These are phyloP conservation scores for pig (Sus scrofa) DNA, from an alignment of 2,113 vertebrate genomes.

Conservation along the genomic window T2T-Sscrofa CM000828.6:31224001-31224500, in stretches of 20 bases:
- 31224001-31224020: slow-evolving; percentile 69
- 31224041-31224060: slow-evolving; percentile 3
- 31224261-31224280: neutral
- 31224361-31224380: neutral
- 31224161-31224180: neutral
- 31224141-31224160: neutral
- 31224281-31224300: neutral
- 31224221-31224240: neutral
- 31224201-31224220: neutral
- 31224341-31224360: neutral
- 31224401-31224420: neutral
- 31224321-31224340: neutral
- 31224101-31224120: neutral
- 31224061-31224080: slow-evolving; percentile 38
- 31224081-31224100: neutral
- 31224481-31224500: neutral
- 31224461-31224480: neutral
- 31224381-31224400: neutral
- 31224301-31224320: neutral
- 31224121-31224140: neutral
- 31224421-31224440: neutral
- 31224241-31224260: neutral
- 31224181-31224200: neutral
- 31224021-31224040: slow-evolving; percentile 58
- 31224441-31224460: neutral